Conservation (phyloP, 2,113 vertebrate genomes). For the Lophura nycthemera region DNA sequence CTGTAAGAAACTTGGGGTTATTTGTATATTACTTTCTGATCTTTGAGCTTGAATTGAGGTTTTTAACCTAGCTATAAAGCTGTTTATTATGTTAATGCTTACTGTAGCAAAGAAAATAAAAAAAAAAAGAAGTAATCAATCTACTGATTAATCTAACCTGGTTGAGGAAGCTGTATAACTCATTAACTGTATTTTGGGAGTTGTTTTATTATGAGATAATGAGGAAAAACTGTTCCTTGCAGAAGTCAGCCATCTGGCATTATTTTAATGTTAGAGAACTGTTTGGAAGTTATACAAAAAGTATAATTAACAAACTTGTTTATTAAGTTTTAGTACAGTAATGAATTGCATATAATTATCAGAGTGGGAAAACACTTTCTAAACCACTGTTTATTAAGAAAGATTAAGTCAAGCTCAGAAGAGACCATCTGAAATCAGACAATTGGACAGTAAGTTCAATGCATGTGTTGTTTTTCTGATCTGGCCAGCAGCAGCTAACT, state of each 20-base stretch:
- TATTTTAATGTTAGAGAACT: conserved; percentile 4
- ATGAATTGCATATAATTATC: not conserved
- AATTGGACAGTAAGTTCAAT: not conserved
- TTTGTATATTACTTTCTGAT: not conserved
- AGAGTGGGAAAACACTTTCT: not conserved
- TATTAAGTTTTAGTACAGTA: not conserved
- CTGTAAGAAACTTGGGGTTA: not conserved
- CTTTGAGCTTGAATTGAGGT: not conserved
- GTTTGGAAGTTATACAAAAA: not conserved
- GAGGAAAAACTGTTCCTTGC: too few species aligned
- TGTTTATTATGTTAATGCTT: not conserved
- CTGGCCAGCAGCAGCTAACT: not conserved
- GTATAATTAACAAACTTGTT: not conserved
- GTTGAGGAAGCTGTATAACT: not conserved
- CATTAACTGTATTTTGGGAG: not conserved
- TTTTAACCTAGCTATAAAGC: not conserved
- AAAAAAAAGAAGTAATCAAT: not conserved
- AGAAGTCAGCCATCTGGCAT: not conserved
- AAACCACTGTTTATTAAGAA: not conserved
- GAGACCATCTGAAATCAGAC: not conserved
- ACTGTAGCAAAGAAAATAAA: not conserved
- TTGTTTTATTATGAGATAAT: not conserved
- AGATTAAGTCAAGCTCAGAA: not conserved
- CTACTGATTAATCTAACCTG: not conserved
- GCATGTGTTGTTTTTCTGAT: not conserved